A percentile compares a stretch with the other conserved stretches of the same genome.
phyloP scores from a whole-genome alignment of 2,888 invertebrate genomes.

The Euplagia quadripunctaria region DNA sequence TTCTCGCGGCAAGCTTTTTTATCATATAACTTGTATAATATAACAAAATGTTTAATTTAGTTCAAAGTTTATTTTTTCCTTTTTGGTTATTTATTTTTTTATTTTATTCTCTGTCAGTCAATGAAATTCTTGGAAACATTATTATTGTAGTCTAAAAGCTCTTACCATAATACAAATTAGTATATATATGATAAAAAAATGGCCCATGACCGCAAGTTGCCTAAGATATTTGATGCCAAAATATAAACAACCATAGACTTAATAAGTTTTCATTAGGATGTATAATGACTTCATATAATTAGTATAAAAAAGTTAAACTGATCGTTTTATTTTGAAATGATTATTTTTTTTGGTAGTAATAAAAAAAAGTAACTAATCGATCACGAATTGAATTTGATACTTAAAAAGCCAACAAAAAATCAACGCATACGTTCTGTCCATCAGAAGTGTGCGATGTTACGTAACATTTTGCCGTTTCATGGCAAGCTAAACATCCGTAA shows the following conservation, averaged over 20 bases:
- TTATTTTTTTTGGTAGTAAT: conserved; percentile 4
- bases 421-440: conserved; percentile 44
- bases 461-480: conserved; percentile 62
- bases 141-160: background rate
- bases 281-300: conserved; percentile 18
- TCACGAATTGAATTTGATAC: conserved; percentile 28
- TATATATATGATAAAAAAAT: background rate
- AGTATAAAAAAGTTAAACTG: conserved; percentile 11
- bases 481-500: conserved; percentile 43
- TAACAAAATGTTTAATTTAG: too few species aligned
- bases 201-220: background rate
- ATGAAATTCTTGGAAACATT: too few species aligned
- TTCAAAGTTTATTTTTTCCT: too few species aligned
- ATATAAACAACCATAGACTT: background rate
- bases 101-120: too few species aligned
- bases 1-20: too few species aligned
- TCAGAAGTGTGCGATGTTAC: conserved; percentile 55
- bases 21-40: too few species aligned
- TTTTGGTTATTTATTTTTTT: too few species aligned
- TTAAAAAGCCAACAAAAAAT: conserved; percentile 43
- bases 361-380: conserved; percentile 37
- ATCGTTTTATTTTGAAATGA: conserved; percentile 9
- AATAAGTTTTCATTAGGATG: conserved; percentile 10
- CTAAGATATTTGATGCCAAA: background rate
- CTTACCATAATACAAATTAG: too few species aligned